These are phyloP conservation scores for Tenthredo amoena DNA, from an alignment of 2,888 invertebrate genomes.

Conservation along the genomic window DNA sequence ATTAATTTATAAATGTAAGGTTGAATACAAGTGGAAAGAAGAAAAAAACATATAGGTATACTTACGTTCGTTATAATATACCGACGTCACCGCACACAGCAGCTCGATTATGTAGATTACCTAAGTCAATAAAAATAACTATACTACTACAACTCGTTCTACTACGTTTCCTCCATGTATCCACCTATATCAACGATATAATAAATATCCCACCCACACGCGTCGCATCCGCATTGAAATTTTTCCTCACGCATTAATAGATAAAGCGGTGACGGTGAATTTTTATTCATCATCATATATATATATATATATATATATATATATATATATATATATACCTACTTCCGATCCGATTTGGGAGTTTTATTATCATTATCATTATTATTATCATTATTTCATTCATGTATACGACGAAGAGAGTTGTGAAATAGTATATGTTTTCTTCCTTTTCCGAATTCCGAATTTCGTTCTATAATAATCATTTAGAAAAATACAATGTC, in stretches of 20 bases:
- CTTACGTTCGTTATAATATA: too few relatives aligned
- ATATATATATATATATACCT: background rate
- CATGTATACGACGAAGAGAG: background rate
- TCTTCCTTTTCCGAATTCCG: too few relatives aligned
- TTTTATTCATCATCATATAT: background rate
- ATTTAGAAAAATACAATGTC: background rate
- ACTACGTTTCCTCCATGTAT: background rate
- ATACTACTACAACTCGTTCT: background rate
- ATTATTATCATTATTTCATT: background rate
- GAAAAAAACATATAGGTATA: too few relatives aligned
- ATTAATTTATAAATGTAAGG: too few relatives aligned
- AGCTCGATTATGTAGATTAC: background rate
- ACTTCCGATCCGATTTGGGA: background rate
- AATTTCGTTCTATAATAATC: background rate
- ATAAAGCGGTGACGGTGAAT: background rate
- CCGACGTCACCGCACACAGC: background rate
- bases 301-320: background rate
- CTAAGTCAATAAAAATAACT: background rate
- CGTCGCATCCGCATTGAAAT: slow-evolving; percentile 3
- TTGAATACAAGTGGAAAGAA: too few relatives aligned
- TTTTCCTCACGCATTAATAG: background rate
- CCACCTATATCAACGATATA: background rate
- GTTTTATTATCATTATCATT: background rate
- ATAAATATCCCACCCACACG: background rate
- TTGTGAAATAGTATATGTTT: too few relatives aligned